Evolutionary conservation across 2,797 vertebrate species (phyloP).

Genomic region (Siniperca obscura): DNA sequence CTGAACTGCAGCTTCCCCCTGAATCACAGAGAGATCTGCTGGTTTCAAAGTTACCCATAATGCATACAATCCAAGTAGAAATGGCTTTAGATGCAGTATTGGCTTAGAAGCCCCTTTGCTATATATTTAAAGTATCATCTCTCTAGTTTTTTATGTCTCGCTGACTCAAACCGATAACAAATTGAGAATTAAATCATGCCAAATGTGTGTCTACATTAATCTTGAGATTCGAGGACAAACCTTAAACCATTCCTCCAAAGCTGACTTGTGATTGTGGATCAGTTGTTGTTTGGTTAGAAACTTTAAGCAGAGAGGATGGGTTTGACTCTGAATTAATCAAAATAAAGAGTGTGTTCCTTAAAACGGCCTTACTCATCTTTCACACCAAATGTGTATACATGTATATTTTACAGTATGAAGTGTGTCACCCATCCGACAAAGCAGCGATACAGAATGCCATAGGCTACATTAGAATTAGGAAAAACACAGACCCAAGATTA

Average conservation of each 20-base stretch:
- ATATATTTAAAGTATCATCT: neutral
- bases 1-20: slow-evolving; percentile 28
- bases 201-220: neutral
- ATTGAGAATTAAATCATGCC: slow-evolving; percentile 8
- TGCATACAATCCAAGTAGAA: neutral
- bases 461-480: no score
- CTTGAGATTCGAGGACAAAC: neutral
- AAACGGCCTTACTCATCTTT: neutral
- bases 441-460: no score
- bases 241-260: neutral
- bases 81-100: neutral
- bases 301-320: neutral
- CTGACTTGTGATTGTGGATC: neutral
- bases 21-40: neutral
- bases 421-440: no score
- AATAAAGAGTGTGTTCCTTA: neutral
- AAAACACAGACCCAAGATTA: no score
- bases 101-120: neutral
- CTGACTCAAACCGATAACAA: neutral
- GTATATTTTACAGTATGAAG: no score
- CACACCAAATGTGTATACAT: neutral
- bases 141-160: neutral
- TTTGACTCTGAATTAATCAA: neutral
- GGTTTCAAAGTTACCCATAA: neutral
- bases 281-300: neutral